Base-by-base conservation (phyloP, 2,888 invertebrate species). In the Seladonia tumulorum region DNA sequence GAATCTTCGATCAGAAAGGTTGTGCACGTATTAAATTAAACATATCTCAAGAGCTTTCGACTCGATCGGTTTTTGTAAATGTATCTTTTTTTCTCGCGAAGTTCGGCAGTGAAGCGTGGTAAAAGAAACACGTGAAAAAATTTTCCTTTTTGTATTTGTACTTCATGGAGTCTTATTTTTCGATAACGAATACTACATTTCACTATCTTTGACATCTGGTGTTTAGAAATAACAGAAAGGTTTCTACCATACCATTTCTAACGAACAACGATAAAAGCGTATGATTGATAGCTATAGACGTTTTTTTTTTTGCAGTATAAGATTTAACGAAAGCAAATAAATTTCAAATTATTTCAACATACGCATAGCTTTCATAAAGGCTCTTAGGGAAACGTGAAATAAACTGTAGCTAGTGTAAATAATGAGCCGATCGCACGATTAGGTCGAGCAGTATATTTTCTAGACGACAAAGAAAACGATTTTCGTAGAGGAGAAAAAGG, bases 401-500 rank as follows among this genome's bases (percentile, higher is more conserved):
- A 42, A 42, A 42, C 5, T 68, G 66, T 75, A 72, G 25, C 18
- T 70, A 60, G 22, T 89, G 82, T 90, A 90, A 86, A 88, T 90
- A 83, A n/a, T 42, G 72, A 81, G 60, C 29, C 53, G 82, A 71
- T 85, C 73, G 70, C 79, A 63, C 57, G 72, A 22, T 53, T 53
- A 76, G 79, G 70, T 66, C 60, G 75, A 81, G 14, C 71, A 72
- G 73, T 86, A 90, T 87, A 82, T 88, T 88, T 87, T 79, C 81
- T 72, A 76, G 66, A 35, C 42, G 45, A 72, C 8, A 68, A 78
- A 53, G 71, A 35, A 81, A 35, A 73, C 53, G 35, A 83, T 82
- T 82, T 85, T 86, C 60, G 49, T 79, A 79, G 42, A 49, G n/a
- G 47, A 42, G 57, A 45, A 70, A 45, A 70, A 73, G 12, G 72